phyloP scores from a whole-genome alignment of 2,888 invertebrate genomes.

The Heteropelma amictum region DNA sequence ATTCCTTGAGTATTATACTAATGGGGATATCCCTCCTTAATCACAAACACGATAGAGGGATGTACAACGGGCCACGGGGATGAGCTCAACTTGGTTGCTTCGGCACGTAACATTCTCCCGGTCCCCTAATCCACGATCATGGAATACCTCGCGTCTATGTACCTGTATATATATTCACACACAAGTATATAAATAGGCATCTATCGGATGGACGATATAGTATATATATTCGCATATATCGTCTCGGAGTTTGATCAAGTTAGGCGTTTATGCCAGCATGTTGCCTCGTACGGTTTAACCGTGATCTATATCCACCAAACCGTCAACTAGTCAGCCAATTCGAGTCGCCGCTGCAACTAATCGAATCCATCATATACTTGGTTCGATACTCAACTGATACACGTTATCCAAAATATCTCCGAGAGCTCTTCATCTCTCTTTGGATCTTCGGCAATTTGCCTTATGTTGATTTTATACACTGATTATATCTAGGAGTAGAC shows the following conservation, averaged over 20 bases:
- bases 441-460: conserved; percentile 7
- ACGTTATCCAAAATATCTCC: not conserved
- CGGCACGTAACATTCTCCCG: conserved; percentile 17
- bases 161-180: not conserved
- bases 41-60: conserved; percentile 11
- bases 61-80: conserved; percentile 24
- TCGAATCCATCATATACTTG: conserved; percentile 43
- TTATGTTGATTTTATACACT: no score
- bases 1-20: conserved; percentile 8
- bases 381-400: not conserved
- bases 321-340: conserved; percentile 32
- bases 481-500: no score
- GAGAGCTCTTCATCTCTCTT: not conserved
- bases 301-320: not conserved
- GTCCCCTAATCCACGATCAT: conserved; percentile 29
- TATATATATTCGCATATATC: conserved; percentile 17
- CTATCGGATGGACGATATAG: not conserved
- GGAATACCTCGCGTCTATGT: conserved; percentile 20
- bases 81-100: conserved; percentile 36
- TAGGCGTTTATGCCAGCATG: conserved; percentile 43
- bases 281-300: conserved; percentile 23
- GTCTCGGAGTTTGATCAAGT: conserved; percentile 48
- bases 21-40: conserved; percentile 7
- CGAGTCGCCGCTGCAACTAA: conserved; percentile 30
- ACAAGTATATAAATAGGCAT: not conserved